Evolutionary conservation across 2,113 vertebrate species (phyloP).

Genomic region (Corydoras maculifer): DNA sequence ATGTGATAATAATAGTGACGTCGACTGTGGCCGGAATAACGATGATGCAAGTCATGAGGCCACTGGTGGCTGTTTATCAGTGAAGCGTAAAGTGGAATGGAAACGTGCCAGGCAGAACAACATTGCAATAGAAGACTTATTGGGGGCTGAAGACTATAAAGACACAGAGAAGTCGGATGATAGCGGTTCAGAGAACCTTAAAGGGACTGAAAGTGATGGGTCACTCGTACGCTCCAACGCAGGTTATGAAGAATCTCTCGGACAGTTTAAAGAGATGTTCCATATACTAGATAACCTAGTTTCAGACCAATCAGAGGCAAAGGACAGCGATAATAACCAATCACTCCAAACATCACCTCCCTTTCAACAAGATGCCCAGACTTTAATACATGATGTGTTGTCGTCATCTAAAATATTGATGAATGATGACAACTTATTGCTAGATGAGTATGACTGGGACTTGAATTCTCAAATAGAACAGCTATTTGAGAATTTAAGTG

Average conservation of each 20-base stretch:
- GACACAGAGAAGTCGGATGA: background rate
- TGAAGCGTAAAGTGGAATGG: background rate
- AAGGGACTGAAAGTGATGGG: background rate
- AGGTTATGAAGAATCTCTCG: constrained; percentile 5
- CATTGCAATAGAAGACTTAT: background rate
- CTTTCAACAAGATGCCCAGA: constrained; percentile 30
- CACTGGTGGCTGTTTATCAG: background rate
- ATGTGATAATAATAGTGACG: constrained; percentile 36
- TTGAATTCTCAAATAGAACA: no score
- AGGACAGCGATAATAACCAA: background rate
- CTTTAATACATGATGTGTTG: constrained; percentile 11
- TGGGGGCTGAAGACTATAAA: background rate
- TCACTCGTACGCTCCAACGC: background rate
- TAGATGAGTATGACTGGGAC: constrained; percentile 24
- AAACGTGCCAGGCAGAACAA: constrained; percentile 7
- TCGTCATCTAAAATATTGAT: constrained; percentile 35
- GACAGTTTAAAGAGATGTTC: background rate
- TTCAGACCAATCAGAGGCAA: constrained; percentile 5
- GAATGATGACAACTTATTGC: constrained; percentile 26
- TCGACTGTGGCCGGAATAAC: constrained; percentile 40
- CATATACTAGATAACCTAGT: background rate
- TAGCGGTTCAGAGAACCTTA: background rate
- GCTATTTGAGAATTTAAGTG: no score
- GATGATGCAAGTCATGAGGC: constrained; percentile 21
- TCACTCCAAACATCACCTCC: constrained; percentile 7